Conservation (phyloP, 1,140 invertebrate species). For the Cotesia vestalis region DNA sequence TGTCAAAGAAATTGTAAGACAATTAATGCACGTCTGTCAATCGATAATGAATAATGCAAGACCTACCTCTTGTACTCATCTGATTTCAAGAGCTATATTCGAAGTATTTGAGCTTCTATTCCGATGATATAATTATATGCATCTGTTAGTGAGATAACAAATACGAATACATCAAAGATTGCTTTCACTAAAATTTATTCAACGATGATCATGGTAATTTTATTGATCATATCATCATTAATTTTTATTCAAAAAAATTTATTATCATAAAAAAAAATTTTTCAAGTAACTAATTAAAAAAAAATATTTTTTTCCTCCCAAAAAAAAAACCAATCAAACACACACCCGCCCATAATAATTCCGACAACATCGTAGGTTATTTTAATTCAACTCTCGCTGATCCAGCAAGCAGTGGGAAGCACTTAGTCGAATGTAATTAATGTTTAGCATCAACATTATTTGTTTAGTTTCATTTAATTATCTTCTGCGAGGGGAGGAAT, state of each 20-base stretch:
- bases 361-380: background rate
- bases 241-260: too few relatives aligned
- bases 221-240: too few relatives aligned
- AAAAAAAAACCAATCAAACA: too few relatives aligned
- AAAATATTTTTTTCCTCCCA: too few relatives aligned
- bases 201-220: too few relatives aligned
- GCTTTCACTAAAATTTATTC: slow-evolving; percentile 19
- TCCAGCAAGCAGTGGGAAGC: background rate
- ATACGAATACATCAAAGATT: slow-evolving; percentile 53
- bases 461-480: slow-evolving; percentile 65
- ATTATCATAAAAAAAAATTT: too few relatives aligned
- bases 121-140: slow-evolving; percentile 59
- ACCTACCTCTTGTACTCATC: slow-evolving; percentile 13
- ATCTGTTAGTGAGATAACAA: slow-evolving; percentile 52
- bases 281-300: too few relatives aligned
- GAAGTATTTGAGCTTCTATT: slow-evolving; percentile 66
- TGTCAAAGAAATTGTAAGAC: background rate
- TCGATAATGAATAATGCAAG: slow-evolving; percentile 35
- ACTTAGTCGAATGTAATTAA: slow-evolving; percentile 56
- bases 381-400: slow-evolving; percentile 31
- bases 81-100: slow-evolving; percentile 45
- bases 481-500: slow-evolving; percentile 56
- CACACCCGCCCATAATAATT: too few relatives aligned
- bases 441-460: slow-evolving; percentile 63
- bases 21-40: too few relatives aligned